phyloP scores from a whole-genome alignment of 2,797 vertebrate genomes.

The Phalloptychus januarius region DNA sequence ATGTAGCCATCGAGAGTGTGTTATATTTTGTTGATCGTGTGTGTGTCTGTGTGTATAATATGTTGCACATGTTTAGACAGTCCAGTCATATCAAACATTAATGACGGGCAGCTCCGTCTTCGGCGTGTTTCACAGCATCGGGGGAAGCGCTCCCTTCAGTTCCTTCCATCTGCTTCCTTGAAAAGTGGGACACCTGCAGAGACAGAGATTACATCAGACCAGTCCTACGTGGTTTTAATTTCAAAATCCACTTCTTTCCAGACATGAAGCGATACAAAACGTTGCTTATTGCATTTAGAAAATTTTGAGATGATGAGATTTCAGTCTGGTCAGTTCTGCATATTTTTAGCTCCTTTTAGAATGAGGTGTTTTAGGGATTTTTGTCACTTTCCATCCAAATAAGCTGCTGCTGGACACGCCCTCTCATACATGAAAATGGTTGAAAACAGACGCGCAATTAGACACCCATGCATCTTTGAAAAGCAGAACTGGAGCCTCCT shows the following conservation, averaged over 20 bases:
- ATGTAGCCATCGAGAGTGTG: constrained; percentile 57
- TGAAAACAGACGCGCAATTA: too few species aligned
- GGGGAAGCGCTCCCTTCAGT: constrained; percentile 65
- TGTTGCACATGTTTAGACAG: constrained; percentile 80
- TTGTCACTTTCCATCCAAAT: too few species aligned
- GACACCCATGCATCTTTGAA: too few species aligned
- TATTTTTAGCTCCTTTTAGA: too few species aligned
- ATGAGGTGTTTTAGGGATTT: too few species aligned
- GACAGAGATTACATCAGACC: constrained; percentile 1
- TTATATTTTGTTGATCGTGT: constrained; percentile 23
- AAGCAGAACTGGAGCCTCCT: too few species aligned
- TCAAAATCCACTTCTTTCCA: background rate
- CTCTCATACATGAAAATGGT: too few species aligned
- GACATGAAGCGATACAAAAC: background rate
- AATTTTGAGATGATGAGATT: too few species aligned
- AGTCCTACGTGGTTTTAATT: background rate
- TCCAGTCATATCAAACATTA: constrained; percentile 83
- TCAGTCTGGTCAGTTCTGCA: too few species aligned
- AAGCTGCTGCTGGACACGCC: too few species aligned
- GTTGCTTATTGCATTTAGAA: too few species aligned
- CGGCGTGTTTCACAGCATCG: constrained; percentile 80
- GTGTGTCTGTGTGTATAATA: constrained; percentile 50
- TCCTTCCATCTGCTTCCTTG: constrained; percentile 54
- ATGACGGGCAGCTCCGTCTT: constrained; percentile 70
- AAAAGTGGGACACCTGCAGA: constrained; percentile 52